A percentile compares a stretch with the other conserved stretches of the same genome.
Conservation (phyloP, 2,797 vertebrate species). For the Sebastes miniatus region DNA sequence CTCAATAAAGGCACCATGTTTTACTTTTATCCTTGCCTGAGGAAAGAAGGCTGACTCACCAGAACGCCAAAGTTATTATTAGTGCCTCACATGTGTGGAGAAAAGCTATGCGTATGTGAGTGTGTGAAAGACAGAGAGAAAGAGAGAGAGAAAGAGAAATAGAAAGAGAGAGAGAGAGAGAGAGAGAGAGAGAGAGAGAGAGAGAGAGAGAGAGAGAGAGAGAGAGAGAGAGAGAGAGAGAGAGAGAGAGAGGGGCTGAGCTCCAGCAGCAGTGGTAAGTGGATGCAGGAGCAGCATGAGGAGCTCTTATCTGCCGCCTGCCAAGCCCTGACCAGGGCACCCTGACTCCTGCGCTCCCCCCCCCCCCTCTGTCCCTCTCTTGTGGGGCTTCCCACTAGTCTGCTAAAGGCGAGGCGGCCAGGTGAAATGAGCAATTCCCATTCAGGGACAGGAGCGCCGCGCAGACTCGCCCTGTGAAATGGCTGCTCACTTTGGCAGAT, state of each 20-base stretch:
- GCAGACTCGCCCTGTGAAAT: conserved; percentile 67
- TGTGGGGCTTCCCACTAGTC: conserved; percentile 55
- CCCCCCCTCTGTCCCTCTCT: conserved; percentile 14
- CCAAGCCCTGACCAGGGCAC: conserved; percentile 67
- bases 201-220: not conserved
- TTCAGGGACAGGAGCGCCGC: conserved; percentile 67
- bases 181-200: not conserved
- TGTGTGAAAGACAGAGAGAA: not conserved
- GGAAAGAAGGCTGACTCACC: conserved; percentile 73
- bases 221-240: not conserved
- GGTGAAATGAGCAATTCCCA: conserved; percentile 80
- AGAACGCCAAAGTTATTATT: conserved; percentile 74
- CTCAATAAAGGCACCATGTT: conserved; percentile 73
- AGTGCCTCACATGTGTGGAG: conserved; percentile 55
- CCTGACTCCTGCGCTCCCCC: conserved; percentile 44
- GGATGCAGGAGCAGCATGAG: conserved; percentile 53
- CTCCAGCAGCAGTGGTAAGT: conserved; percentile 31
- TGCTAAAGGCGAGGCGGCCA: conserved; percentile 61
- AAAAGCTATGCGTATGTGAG: conserved; percentile 31
- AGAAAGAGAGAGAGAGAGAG: not conserved
- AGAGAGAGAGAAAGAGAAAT: not conserved
- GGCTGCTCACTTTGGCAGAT: conserved; percentile 78
- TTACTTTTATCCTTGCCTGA: conserved; percentile 75
- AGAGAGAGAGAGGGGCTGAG: conserved; percentile 17
- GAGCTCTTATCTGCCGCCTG: conserved; percentile 71